A percentile compares a stretch with the other conserved stretches of the same genome.
phyloP scores from a whole-genome alignment of 2,797 vertebrate species.

The Rhinichthys osculus region DNA sequence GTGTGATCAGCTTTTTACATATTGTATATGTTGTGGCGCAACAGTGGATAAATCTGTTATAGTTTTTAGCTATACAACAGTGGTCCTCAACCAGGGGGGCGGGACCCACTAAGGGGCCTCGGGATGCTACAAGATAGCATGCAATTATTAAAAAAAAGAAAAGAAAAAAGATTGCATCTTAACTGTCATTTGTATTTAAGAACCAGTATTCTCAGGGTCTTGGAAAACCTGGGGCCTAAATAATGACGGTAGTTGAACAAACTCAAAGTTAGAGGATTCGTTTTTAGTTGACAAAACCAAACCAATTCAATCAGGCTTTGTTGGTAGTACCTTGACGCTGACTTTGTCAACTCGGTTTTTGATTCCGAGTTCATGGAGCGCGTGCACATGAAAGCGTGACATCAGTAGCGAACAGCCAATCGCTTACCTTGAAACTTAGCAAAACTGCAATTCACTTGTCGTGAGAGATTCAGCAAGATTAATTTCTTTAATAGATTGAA shows the following conservation, averaged over 20 bases:
- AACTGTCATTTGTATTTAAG: not conserved
- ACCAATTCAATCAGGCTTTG: too few relatives aligned
- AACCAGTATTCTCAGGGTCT: not conserved
- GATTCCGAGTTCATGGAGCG: not conserved
- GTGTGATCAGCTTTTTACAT: conserved; percentile 71
- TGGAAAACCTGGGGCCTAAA: not conserved
- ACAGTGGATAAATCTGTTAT: conserved; percentile 1
- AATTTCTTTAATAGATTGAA: too few relatives aligned
- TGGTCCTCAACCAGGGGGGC: not conserved
- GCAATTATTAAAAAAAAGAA: not conserved
- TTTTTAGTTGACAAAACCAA: too few relatives aligned
- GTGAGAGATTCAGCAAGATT: too few relatives aligned
- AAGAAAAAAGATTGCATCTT: too few relatives aligned
- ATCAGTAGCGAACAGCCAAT: not conserved
- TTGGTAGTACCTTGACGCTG: too few relatives aligned
- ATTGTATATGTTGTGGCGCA: not conserved
- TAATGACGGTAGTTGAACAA: too few relatives aligned
- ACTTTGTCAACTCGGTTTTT: not conserved
- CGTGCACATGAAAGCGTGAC: not conserved
- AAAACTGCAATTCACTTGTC: too few relatives aligned
- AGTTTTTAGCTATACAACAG: conserved; percentile 48
- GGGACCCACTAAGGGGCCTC: not conserved
- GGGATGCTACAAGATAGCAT: not conserved
- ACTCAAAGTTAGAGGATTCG: too few relatives aligned
- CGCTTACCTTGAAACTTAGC: not conserved